Evolutionary conservation across 2,888 invertebrate species (phyloP).

Genomic region (Caenorhabditis sp.): DNA sequence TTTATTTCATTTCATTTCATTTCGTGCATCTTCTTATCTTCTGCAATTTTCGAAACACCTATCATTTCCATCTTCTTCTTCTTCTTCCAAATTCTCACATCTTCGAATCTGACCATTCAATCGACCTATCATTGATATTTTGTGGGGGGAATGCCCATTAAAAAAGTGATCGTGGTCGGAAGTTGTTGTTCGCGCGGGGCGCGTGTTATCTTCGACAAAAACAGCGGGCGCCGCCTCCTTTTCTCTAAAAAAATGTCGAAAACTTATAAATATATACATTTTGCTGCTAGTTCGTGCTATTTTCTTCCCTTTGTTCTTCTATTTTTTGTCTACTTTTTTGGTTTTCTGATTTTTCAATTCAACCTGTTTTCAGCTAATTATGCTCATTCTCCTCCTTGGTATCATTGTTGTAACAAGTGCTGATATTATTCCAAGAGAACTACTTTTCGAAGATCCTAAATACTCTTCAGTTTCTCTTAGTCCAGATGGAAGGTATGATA

Average conservation of each 20-base stretch:
- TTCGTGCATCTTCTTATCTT: not conserved
- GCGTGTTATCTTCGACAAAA: not conserved
- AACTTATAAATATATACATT: not conserved
- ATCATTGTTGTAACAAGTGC: not conserved
- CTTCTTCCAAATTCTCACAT: not conserved
- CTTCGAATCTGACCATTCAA: conserved; percentile 9
- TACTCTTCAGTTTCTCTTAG: conserved; percentile 65
- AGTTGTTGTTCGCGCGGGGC: not conserved
- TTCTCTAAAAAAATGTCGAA: not conserved
- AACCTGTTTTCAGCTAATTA: not conserved
- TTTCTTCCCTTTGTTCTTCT: not conserved
- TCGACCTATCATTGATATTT: conserved; percentile 43
- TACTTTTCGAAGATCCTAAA: conserved; percentile 66
- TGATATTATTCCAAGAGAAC: conserved; percentile 56
- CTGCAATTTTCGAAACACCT: no score
- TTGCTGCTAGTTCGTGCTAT: not conserved
- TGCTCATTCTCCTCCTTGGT: not conserved
- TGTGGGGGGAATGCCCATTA: conserved; percentile 8
- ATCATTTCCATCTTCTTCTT: not conserved
- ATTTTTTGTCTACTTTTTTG: not conserved
- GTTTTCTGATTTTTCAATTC: not conserved
- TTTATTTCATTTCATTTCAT: not conserved
- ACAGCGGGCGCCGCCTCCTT: not conserved
- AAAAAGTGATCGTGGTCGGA: not conserved
- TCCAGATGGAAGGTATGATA: conserved; percentile 59